phyloP scores from a whole-genome alignment of 2,888 invertebrate species.

The Protophormia terraenovae region DNA sequence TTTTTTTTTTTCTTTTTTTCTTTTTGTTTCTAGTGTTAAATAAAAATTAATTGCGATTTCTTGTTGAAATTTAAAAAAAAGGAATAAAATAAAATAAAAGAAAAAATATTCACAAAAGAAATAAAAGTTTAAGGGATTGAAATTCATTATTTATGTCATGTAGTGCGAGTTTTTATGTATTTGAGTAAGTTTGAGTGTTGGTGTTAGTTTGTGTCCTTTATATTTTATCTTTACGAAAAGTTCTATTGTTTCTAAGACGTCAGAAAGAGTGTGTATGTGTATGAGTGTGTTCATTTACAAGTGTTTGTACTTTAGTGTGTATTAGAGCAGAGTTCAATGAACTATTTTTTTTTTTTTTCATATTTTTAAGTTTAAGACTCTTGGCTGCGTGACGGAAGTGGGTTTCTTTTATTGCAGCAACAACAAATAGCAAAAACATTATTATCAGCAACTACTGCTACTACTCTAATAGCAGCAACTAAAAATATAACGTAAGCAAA shows the following conservation, averaged over 20 bases:
- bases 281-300: neutral
- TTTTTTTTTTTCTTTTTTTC: neutral
- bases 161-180: neutral
- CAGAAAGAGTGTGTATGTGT: neutral
- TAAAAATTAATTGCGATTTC: neutral
- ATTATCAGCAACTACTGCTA: neutral
- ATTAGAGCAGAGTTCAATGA: conserved; percentile 9
- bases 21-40: neutral
- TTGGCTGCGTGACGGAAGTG: conserved; percentile 23
- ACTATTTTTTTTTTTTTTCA: neutral
- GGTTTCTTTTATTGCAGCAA: neutral
- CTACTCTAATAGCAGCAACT: neutral
- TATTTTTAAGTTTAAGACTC: neutral
- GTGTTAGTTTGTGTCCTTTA: neutral
- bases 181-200: neutral
- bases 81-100: neutral
- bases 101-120: neutral
- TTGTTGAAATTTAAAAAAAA: neutral
- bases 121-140: neutral
- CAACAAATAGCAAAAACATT: too few species aligned
- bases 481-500: neutral
- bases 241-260: neutral
- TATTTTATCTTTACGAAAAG: neutral
- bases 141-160: neutral
- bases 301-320: neutral